Conservation (phyloP, 2,797 vertebrate genomes). For the Mus caroli region DNA sequence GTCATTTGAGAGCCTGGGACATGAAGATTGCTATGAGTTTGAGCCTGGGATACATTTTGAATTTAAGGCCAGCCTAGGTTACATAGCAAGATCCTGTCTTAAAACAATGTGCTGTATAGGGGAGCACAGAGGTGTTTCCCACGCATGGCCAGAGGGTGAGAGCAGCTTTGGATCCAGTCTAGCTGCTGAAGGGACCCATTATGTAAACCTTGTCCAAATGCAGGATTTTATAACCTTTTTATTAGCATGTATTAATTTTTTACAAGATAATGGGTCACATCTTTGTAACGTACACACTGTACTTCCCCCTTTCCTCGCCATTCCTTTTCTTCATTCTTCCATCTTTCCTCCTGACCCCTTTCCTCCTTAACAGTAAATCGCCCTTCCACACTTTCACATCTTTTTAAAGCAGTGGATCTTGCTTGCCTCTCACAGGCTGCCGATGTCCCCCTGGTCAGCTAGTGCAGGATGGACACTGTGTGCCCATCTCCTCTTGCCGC, state of each 20-base stretch:
- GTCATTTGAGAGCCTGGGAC: not conserved
- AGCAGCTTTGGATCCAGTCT: not conserved
- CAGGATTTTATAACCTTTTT: not conserved
- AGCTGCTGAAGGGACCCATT: not conserved
- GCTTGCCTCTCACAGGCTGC: slow-evolving; percentile 89
- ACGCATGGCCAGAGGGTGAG: not conserved
- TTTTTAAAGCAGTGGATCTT: not conserved
- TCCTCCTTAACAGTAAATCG: not conserved
- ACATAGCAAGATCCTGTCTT: not conserved
- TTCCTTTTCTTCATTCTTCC: not conserved
- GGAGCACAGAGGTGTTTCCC: not conserved
- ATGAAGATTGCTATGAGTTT: not conserved
- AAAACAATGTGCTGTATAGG: not conserved
- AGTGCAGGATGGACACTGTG: slow-evolving; percentile 92
- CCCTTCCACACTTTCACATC: not conserved
- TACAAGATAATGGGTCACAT: not conserved
- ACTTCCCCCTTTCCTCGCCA: not conserved
- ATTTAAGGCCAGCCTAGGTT: not conserved
- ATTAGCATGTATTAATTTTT: not conserved
- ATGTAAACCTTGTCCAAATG: not conserved
- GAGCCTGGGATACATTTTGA: not conserved
- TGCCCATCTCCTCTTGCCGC: slow-evolving; percentile 90
- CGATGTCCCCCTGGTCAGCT: slow-evolving; percentile 92
- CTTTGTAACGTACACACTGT: not conserved
- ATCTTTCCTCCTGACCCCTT: not conserved